A percentile compares a stretch with the other conserved stretches of the same genome.
phyloP scores from a whole-genome alignment of 1,140 invertebrate species.

The Teleogryllus occipitalis region DNA sequence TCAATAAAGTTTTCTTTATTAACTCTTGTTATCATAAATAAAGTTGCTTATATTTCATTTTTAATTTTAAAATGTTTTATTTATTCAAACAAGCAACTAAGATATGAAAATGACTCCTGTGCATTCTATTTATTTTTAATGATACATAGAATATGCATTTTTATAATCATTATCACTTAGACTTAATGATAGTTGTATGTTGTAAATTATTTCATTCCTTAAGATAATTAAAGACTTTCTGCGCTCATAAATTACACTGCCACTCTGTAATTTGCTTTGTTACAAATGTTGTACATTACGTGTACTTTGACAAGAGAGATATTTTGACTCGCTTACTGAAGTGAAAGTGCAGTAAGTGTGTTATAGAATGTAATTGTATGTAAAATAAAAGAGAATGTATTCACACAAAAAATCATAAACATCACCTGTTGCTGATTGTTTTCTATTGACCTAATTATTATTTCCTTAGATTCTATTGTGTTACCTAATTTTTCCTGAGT shows the following conservation, averaged over 20 bases:
- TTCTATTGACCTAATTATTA: too few species aligned
- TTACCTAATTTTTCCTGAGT: too few species aligned
- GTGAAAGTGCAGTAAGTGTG: neutral
- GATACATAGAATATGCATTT: neutral
- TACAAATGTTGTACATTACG: neutral
- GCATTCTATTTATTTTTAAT: neutral
- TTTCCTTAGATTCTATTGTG: too few species aligned
- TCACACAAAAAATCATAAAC: neutral
- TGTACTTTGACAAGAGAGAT: neutral
- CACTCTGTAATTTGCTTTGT: neutral
- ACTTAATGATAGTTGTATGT: neutral
- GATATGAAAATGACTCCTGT: too few species aligned
- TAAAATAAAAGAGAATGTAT: neutral
- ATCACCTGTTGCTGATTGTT: too few species aligned
- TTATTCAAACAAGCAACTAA: too few species aligned
- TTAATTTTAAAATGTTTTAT: too few species aligned
- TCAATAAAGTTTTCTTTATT: too few species aligned
- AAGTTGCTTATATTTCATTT: too few species aligned
- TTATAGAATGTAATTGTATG: neutral
- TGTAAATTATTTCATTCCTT: conserved; percentile 6
- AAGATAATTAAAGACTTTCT: neutral
- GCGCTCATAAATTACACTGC: neutral
- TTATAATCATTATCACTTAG: neutral
- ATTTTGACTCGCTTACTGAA: neutral
- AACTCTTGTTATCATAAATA: too few species aligned